Base-by-base conservation (phyloP, 1,140 invertebrate genomes). In the Papilio glaucus region DNA sequence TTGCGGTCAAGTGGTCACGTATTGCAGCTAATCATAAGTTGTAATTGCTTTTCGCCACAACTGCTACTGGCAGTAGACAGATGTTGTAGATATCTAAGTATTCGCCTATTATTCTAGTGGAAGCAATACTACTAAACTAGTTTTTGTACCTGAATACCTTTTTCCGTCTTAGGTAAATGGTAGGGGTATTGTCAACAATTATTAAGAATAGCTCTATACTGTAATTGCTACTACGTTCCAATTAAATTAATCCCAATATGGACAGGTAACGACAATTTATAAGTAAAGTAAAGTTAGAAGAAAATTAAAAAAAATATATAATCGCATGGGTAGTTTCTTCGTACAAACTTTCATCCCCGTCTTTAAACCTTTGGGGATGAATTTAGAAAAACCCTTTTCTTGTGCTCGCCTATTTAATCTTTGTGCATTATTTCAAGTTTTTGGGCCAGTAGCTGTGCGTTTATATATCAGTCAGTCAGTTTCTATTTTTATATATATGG, bases 1-100 rank as follows among this genome's bases (percentile, higher is more conserved):
- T 86, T 72, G 78, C 80, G 90, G 90, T 92, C 88, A 92, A 89
- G 85, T 85, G 77, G 65, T 10, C 78, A 72, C 73, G 49, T 85
- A 82, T 77, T 74, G 60, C 41, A 71, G 67, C 76, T 85, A 83
- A 84, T 87, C 77, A 84, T 79, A 85, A 84, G n/a, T 78, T 57
- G 61, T 83, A 83, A 90, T 88, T 85, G 78, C 67, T 81, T 82
- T 81, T 81, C 72, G 74, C 73, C 74, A 73, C 76, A 79, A 72
- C 72, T 74, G 75, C 75, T 83, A 76, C 80, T 73, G 79, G 72
- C 81, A 73, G 72, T 73, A 67, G 75, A 75, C 82, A 86, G 84
- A 84, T 84, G 85, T 72, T 61, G 72, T n/a, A 42, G 13, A 42
- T 13, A 45, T 45, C 15, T 15, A 26, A 49, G 0, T 24, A 18